Evolutionary conservation across 2,113 vertebrate species (phyloP).

Genomic region (Varanus salvator): DNA sequence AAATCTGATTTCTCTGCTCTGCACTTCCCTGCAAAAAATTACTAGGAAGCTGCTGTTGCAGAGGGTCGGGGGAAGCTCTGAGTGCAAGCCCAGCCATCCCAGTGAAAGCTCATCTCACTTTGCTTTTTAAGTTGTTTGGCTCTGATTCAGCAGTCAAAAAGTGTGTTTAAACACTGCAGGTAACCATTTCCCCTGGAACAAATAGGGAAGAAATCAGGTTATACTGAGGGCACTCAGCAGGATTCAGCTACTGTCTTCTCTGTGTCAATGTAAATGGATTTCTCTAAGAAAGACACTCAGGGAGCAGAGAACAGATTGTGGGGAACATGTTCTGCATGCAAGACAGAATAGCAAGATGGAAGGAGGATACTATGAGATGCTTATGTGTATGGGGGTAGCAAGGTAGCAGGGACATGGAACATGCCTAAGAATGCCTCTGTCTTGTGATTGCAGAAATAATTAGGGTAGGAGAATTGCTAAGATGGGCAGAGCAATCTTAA

Average conservation of each 20-base stretch:
- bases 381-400: slow-evolving; percentile 67
- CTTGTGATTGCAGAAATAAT: neutral
- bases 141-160: slow-evolving; percentile 81
- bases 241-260: slow-evolving; percentile 80
- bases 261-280: slow-evolving; percentile 85
- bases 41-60: slow-evolving; percentile 57
- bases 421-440: neutral
- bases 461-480: neutral
- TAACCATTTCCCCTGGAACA: slow-evolving; percentile 81
- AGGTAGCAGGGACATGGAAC: slow-evolving; percentile 57
- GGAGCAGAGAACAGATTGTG: slow-evolving; percentile 85
- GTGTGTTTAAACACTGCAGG: slow-evolving; percentile 80
- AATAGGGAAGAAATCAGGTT: slow-evolving; percentile 85
- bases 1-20: slow-evolving; percentile 64
- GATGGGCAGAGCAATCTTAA: neutral
- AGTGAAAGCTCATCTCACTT: slow-evolving; percentile 74
- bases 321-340: slow-evolving; percentile 84
- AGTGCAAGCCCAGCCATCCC: slow-evolving; percentile 65
- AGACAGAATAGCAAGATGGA: slow-evolving; percentile 77
- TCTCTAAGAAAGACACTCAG: slow-evolving; percentile 81
- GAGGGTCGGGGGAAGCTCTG: slow-evolving; percentile 53
- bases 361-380: slow-evolving; percentile 80
- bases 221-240: slow-evolving; percentile 81
- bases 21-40: slow-evolving; percentile 70
- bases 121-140: slow-evolving; percentile 78